Conservation (phyloP, 2,113 vertebrate genomes). For the Varanus komodoensis region DNA sequence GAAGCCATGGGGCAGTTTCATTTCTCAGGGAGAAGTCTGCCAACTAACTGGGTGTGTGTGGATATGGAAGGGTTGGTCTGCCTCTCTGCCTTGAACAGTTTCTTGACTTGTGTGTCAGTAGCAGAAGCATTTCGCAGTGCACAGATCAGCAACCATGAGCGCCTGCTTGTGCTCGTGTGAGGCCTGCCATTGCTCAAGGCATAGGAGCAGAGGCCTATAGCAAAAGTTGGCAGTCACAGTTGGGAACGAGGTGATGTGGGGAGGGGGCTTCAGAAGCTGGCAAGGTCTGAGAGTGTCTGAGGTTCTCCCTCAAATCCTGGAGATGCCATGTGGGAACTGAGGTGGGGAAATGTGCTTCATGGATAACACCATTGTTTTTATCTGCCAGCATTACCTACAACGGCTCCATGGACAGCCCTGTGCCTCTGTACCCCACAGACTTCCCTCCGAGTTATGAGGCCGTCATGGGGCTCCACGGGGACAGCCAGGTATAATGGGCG, state of each 20-base stretch:
- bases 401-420: conserved; percentile 96
- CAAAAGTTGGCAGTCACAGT: background rate
- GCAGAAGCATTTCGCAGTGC: too few relatives aligned
- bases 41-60: too few relatives aligned
- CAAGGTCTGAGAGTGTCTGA: background rate
- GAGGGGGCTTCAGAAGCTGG: background rate
- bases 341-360: background rate
- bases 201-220: too few relatives aligned
- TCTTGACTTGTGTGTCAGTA: too few relatives aligned
- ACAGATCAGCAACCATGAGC: too few relatives aligned
- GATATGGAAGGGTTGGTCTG: too few relatives aligned
- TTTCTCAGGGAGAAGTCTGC: too few relatives aligned
- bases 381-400: conserved; percentile 93
- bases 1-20: too few relatives aligned
- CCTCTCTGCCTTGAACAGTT: too few relatives aligned
- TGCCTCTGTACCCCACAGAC: conserved; percentile 93
- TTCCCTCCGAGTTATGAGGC: conserved; percentile 95
- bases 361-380: background rate
- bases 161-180: too few relatives aligned
- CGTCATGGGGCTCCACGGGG: conserved; percentile 91
- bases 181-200: background rate
- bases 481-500: conserved; percentile 84
- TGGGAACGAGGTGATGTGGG: background rate
- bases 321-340: too few relatives aligned
- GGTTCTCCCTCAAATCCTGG: background rate